Evolutionary conservation across 2,888 invertebrate genomes (phyloP), one percentile per base, ranked within the genome.

Genomic region (Nephrocerus scutellatus): DNA sequence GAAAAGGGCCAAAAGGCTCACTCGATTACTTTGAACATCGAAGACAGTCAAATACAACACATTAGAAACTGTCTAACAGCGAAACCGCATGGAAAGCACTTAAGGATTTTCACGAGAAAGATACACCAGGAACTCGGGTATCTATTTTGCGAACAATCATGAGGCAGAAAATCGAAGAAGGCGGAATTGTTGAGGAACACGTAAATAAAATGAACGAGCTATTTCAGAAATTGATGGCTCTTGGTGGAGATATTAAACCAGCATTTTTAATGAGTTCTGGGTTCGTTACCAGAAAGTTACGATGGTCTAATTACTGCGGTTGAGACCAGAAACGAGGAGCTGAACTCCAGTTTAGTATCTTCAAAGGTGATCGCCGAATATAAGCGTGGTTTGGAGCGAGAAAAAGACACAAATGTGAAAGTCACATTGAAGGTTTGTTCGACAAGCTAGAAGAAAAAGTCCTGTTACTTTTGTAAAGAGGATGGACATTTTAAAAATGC

Each of bases 401-500:
- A 31, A 15, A 36, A 14, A 13, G 28, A 18, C 12, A 20, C 10
- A 10, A 24, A 14, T 5, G 26, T 15, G 6, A 38, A 30, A 23
- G 20, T 30, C 16, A 15, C 30, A 15, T 36, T 36, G 8, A 34
- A 38, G 25, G 20, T 14, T 18, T 32, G 21, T n/a, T n/a, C n/a
- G n/a, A n/a, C n/a, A n/a, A n/a, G n/a, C n/a, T n/a, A n/a, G n/a
- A n/a, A n/a, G n/a, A n/a, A n/a, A 30, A 13, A 8, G 3, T 19
- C 18, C 6, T 51, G 44, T 42, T 47, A 25, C 38, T 48, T 48
- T 35, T 47, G 47, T 34, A 44, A 48, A 36, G 29, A 33, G 13
- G 15, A 25, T 7, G 35, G 30, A 15, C 48, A 49, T 34, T 16
- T 43, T 3, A 23, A 25, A 36, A 43, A 33, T 37, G 36, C 45